phyloP scores from a whole-genome alignment of 2,797 vertebrate genomes.

The Ibycter americanus region DNA sequence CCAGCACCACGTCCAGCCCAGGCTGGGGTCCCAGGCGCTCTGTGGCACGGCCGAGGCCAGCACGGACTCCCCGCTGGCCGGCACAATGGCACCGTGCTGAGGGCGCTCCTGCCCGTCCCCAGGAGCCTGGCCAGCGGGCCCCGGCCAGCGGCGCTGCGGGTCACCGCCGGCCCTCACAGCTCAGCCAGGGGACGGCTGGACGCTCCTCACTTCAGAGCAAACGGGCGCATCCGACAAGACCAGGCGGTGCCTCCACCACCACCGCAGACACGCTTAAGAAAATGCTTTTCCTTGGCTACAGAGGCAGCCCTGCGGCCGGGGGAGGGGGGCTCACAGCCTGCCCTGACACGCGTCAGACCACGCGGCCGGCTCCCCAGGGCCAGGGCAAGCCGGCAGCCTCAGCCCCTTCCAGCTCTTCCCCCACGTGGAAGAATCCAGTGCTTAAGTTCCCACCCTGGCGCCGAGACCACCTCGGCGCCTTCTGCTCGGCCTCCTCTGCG shows the following conservation, averaged over 20 bases:
- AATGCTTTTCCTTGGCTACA: accelerated
- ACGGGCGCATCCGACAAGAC: not conserved
- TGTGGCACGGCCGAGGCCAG: accelerated
- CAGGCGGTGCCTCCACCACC: not conserved
- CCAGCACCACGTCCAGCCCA: not conserved
- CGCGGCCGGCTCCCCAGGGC: accelerated
- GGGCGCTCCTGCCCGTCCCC: not conserved
- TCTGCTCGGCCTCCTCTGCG: accelerated
- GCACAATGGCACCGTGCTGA: accelerated
- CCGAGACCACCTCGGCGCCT: accelerated
- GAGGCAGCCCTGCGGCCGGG: not conserved
- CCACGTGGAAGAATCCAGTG: not conserved
- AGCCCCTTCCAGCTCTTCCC: not conserved
- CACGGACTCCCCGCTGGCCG: accelerated
- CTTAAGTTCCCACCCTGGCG: accelerated
- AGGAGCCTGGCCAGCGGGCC: not conserved
- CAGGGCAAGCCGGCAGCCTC: not conserved
- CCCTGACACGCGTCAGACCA: accelerated
- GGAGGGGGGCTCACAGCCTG: not conserved
- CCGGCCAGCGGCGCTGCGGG: accelerated
- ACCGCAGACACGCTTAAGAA: not conserved
- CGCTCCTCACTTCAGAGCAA: accelerated
- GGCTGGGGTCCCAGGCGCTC: accelerated
- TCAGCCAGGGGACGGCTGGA: not conserved
- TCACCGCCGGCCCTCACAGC: accelerated